Percentiles rank a stretch among this genome's conserved stretches.
Conservation (phyloP, 2,113 vertebrate species). For the Hydropotes inermis region DNA sequence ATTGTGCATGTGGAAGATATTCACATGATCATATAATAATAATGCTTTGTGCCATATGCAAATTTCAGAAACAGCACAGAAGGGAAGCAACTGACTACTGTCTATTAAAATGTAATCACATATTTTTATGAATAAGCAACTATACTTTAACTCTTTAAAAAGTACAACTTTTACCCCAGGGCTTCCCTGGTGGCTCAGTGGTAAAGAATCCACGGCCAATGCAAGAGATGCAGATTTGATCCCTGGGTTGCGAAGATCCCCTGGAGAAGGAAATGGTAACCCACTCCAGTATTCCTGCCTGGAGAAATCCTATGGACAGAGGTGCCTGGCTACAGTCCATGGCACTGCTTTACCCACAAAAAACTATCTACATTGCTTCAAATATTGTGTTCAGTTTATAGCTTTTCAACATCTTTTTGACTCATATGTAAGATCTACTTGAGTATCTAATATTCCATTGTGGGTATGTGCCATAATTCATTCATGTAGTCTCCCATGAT, state of each 20-base stretch:
- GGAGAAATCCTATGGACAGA: not conserved
- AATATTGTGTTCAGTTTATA: not conserved
- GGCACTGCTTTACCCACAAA: not conserved
- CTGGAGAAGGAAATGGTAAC: not conserved
- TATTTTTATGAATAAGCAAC: constrained; percentile 50
- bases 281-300: not conserved
- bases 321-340: not conserved
- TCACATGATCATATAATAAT: not conserved
- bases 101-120: constrained; percentile 16
- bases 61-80: constrained; percentile 41
- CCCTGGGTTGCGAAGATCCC: not conserved
- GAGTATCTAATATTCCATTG: not conserved
- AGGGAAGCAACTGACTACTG: constrained; percentile 21
- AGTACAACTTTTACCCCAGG: not conserved
- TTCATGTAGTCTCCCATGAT: too few species aligned
- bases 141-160: constrained; percentile 43
- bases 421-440: not conserved
- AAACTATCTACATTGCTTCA: not conserved
- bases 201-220: not conserved
- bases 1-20: not conserved
- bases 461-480: not conserved
- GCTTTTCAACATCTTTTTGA: not conserved
- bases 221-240: not conserved
- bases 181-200: not conserved
- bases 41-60: not conserved